These are phyloP conservation scores for Rotaria socialis DNA, from an alignment of 2,888 invertebrate species.

Conservation along the genomic window DNA sequence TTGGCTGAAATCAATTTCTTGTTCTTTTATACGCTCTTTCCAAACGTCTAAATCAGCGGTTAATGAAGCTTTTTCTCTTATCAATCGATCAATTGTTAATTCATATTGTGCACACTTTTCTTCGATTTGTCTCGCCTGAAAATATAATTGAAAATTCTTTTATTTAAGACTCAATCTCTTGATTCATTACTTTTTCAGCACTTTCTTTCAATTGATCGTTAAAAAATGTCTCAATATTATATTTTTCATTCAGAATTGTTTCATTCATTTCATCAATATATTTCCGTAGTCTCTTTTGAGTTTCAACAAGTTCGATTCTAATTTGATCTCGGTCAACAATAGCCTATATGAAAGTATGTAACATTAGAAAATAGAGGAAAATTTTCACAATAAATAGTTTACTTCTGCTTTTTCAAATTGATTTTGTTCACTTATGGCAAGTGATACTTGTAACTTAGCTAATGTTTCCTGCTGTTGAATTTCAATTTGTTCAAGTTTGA, in stretches of 20 bases:
- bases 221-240: not conserved
- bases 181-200: not conserved
- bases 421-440: not conserved
- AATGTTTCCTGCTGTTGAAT: not conserved
- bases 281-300: not conserved
- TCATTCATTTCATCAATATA: not conserved
- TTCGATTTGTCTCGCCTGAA: not conserved
- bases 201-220: not conserved
- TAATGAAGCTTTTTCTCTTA: not conserved
- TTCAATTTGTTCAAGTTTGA: not conserved
- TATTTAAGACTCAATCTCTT: not conserved
- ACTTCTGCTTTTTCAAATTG: slow-evolving; percentile 1
- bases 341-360: not conserved
- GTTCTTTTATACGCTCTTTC: not conserved
- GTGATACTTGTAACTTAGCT: not conserved
- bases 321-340: not conserved
- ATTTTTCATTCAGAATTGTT: not conserved
- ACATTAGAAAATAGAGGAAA: not conserved
- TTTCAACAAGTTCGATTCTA: not conserved
- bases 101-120: not conserved
- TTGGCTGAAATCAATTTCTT: not conserved
- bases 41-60: not conserved
- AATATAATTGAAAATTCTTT: not conserved
- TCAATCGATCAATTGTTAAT: not conserved
- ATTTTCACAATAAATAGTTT: not conserved